Evolutionary conservation across 2,888 invertebrate species (phyloP), one percentile per base, ranked within the genome.

Genomic region (Tuberolachnus salignus): DNA sequence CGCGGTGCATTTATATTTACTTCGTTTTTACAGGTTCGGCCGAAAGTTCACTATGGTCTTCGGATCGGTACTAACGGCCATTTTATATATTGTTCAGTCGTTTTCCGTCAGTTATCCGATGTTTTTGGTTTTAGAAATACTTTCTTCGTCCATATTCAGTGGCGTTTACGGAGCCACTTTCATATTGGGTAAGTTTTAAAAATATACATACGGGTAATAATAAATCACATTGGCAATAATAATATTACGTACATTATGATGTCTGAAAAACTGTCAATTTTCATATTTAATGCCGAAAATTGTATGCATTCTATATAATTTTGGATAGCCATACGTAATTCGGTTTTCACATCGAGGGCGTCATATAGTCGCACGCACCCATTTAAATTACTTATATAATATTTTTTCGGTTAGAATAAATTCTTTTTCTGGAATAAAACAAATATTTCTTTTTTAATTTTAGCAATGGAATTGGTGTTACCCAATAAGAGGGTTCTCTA

Each of bases 91-190:
- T 26, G 85, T 86, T 0, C 89, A 89, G 83, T 88, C 88, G 1
- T 53, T 89, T 1, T 86, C 89, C 14, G 87, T 87, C 81, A 85
- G 87, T 81, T 90, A 89, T 82, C 82, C 85, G 19, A 88, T 87
- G 73, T 90, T 89, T 82, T 83, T 87, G 69, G 82, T 86, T 10
- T 87, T 90, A 82, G 87, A 88, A 6, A 87, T 89, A 82, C 83
- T 90, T 0, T 89, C 89, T 83, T 89, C 90, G 0, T 84, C 89
- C n/a, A 89, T 89, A n/a, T 89, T 89, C 1, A 87, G 89, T 0
- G 89, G 89, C 49, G 88, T 90, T 19, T 90, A 88, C 84, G 89
- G 89, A 0, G 83, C 89, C 67, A 89, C 89, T 11, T 90, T 90
- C 83, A 89, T 90, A 69, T 86, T 89, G 63, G 89, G 87, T 84